Base-by-base conservation (phyloP, 2,113 vertebrate species). In the Periophthalmus modestus region DNA sequence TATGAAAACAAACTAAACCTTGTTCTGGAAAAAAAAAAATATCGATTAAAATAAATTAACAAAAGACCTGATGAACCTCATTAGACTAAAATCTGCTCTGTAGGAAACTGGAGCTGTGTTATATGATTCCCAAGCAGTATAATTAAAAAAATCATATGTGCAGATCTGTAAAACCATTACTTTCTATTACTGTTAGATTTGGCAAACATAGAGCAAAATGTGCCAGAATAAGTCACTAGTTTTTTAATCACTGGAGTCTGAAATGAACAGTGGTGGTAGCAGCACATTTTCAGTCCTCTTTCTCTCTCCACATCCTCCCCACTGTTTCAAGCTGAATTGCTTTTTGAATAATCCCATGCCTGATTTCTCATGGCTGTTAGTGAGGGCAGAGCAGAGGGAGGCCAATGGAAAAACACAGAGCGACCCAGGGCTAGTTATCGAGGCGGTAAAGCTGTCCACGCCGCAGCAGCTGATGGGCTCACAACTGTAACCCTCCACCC, bases 321-420 rank as follows among this genome's bases (percentile, higher is more conserved):
- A 67, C 82, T 86, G 86, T 82, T 89, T 62, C 75, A 66, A 80
- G 33, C 84, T 81, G 73, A 88, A 89, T 82, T 81, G 87, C 84
- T 88, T 86, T 87, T 85, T 86, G 88, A 90, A 90, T 89, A 86
- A 87, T 90, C 78, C 84, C 83, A 88, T 75, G 85, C 73, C 83
- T 83, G 87, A 89, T 89, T 89, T 88, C 80, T 78, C 75, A 82
- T 68, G 83, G 88, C 82, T 86, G 82, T 89, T 83, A 85, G 86
- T 24, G 75, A 76, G 69, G 62, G 50, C 71, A 69, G 69, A 11
- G 62, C 36, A 36, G 55, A 50, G n/a, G 19, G 11, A 52, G 62
- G 5, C 47, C 11, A 28, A 36, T 11, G 10, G 0, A 33, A 21
- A 36, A 59, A 82, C 70, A 36, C 54, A 62, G 59, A 33, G 10